Evolutionary conservation across 2,113 vertebrate species (phyloP), one percentile per base, ranked within the genome.

Genomic region (Gila orcuttii): DNA sequence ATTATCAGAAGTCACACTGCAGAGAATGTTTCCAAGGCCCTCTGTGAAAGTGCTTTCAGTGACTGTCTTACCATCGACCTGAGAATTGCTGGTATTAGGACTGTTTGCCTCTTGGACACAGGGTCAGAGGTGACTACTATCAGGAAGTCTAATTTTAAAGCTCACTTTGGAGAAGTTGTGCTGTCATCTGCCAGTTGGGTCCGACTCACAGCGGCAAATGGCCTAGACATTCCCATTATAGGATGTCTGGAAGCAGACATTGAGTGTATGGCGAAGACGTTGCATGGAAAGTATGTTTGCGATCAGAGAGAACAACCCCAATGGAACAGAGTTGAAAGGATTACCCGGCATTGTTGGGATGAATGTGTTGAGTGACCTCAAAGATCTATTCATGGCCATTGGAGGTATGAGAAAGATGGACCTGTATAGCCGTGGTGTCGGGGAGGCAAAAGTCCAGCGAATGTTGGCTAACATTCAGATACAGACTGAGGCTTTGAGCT

Each of bases 291-390:
- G 31, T 85, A 76, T 89, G n/a, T 86, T 86, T 64, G 76, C 86
- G 25, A 31, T 88, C 0, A 81, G n/a, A 31, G 82, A 85, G 4
- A 52, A 21, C 3, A 47, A 73, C 9, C 11, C 52, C 11, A 55
- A 64, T 64, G 47, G 19, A 0, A 82, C 59, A 4, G 73, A 85
- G 9, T 62, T 71, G 79, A 85, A 81, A 33, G 31, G 66, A 21
- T 15, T 87, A 6, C 60, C 84, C n/a, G 81, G 84, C 1, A 84
- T 86, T 19, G 45, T 84, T 11, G 80, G 79, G 0, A 87, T 89
- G 59, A 87, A 89, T 45, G 36, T 83, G 8, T 39, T 87, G 11
- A 82, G 68, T 68, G 88, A 79, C 8, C 74, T 88, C 2, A 50
- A 36, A 28, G 74, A 62, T n/a, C 9, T 83, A 12, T 47, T 83